phyloP scores from a whole-genome alignment of 2,113 vertebrate genomes.

The Labrus mixtus region DNA sequence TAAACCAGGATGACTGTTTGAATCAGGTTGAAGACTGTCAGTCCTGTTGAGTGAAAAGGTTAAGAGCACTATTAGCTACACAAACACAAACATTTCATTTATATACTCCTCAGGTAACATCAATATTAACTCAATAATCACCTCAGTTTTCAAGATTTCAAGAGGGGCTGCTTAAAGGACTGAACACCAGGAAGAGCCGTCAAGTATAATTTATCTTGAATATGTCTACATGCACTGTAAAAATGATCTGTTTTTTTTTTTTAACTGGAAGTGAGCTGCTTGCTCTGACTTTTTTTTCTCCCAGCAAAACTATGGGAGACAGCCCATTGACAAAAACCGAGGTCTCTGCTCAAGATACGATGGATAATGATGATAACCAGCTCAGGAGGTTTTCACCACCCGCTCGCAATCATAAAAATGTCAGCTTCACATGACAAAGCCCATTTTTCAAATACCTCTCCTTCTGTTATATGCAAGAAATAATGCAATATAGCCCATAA shows the following conservation, averaged over 20 bases:
- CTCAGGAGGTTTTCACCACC: conserved; percentile 77
- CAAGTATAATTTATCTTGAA: conserved; percentile 53
- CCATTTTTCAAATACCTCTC: conserved; percentile 67
- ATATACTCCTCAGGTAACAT: conserved; percentile 19
- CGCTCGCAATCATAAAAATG: conserved; percentile 77
- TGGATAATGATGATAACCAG: conserved; percentile 76
- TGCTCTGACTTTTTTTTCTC: conserved; percentile 29
- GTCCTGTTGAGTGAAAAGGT: conserved; percentile 37
- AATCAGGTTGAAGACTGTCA: conserved; percentile 35
- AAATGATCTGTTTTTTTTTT: conserved; percentile 64
- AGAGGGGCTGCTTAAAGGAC: conserved; percentile 39
- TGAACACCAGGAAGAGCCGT: conserved; percentile 44
- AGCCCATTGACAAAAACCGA: conserved; percentile 56
- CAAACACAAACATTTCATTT: conserved; percentile 25
- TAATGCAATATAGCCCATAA: conserved; percentile 61
- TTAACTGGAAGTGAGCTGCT: conserved; percentile 42
- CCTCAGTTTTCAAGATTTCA: conserved; percentile 34
- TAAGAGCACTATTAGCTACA: conserved; percentile 20
- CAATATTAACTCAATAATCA: conserved; percentile 56
- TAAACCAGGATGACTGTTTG: conserved; percentile 53
- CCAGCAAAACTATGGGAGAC: conserved; percentile 33
- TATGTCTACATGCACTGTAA: conserved; percentile 57
- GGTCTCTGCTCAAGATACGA: conserved; percentile 55
- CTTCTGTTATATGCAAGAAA: conserved; percentile 54
- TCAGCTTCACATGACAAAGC: conserved; percentile 75